Percentiles rank a stretch among this genome's conserved stretches.
These are phyloP conservation scores for Netelia inedita DNA, from an alignment of 2,888 invertebrate genomes.

Conservation along the genomic window DNA sequence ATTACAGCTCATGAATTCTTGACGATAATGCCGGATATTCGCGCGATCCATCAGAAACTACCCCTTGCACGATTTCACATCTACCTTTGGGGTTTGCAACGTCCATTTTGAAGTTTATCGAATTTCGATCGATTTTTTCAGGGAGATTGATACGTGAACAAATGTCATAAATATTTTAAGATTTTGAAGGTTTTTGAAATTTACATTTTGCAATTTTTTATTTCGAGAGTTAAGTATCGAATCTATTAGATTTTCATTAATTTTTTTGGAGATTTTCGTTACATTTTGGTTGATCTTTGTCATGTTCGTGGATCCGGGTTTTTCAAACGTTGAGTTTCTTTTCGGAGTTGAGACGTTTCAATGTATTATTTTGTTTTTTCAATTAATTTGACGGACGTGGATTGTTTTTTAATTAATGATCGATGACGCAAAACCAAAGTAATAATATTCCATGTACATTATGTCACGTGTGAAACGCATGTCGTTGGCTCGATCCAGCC, in stretches of 20 bases:
- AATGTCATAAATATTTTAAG: no score
- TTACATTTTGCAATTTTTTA: no score
- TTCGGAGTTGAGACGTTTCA: no score
- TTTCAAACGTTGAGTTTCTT: no score
- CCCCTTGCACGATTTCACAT: background rate
- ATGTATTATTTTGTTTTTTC: background rate
- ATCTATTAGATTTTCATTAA: background rate
- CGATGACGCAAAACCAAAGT: background rate
- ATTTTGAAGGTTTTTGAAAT: no score
- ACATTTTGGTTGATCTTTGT: background rate
- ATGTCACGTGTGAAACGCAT: background rate
- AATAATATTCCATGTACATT: conserved; percentile 13
- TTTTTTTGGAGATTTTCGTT: background rate
- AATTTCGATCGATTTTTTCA: background rate
- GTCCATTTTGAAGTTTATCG: background rate
- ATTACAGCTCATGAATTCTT: conserved; percentile 41
- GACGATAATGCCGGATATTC: conserved; percentile 44
- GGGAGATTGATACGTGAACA: no score
- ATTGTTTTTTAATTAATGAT: background rate
- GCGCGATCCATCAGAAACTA: background rate
- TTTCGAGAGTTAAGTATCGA: background rate
- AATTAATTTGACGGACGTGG: background rate
- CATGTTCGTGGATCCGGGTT: background rate
- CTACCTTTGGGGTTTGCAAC: background rate
- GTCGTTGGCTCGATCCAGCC: conserved; percentile 6